Base-by-base conservation (phyloP, 2,113 vertebrate genomes). In the Poicephalus meyeri region DNA sequence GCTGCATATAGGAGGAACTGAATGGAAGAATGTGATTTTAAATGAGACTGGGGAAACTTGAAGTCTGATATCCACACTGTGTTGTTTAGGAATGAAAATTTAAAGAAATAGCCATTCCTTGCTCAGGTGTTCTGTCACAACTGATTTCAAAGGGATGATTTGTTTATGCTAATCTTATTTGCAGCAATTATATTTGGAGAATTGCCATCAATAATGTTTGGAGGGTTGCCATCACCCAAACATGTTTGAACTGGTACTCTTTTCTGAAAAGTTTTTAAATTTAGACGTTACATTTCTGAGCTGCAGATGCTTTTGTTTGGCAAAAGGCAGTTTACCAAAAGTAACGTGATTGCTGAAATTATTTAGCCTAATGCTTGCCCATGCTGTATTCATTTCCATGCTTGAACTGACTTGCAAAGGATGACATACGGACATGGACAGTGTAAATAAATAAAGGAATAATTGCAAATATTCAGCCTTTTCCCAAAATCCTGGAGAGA, bases 381-480 rank as follows among this genome's bases (percentile, higher is more conserved):
- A 13, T 70, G 78, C 68, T 86, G 53, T 74, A 8, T 73, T 95
- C 13, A 0, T 92, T 93, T 89, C 84, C 89, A 56, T 90, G 83
- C 84, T 91, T 92, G 88, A 91, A 69, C 72, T 91, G 65, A 69
- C 84, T 89, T 88, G 85, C 58, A 89, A 41, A 89, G 85, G 78
- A 93, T 97, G 95, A 77, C 73, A 86, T 80, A 94, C 56, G 50
- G 73, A 61, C 37, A 4, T 12, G 35, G 73, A 61, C 42, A 44
- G 47, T 23, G 50, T 83, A 86, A 93, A 91, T 71, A 53, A 71
- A 89, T 73, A 81, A 88, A 33, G 16, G 72, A 86, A 61, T 58
- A 93, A 84, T 49, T 39, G 28, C 46, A 70, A 73, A 70, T n/a
- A 42, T 79, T 79, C 80, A 58, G 10, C 58, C 29, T 81, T 77